Base-by-base conservation (phyloP, 2,113 vertebrate species). In the Ictalurus punctatus region DNA sequence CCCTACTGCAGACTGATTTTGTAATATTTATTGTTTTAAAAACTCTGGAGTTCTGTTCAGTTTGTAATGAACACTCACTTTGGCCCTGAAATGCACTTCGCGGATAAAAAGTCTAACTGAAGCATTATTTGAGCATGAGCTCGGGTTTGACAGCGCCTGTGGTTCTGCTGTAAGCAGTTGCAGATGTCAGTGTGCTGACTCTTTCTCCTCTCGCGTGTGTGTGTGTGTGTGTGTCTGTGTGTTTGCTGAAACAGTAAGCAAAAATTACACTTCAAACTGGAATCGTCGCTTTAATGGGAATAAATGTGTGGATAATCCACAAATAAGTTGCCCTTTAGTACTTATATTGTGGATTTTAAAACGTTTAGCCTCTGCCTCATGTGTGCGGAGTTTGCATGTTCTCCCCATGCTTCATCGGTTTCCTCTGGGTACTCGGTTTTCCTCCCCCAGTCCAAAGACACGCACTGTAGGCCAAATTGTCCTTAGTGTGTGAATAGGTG, bases 131-230 rank as follows among this genome's bases (percentile, higher is more conserved):
- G 69, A 76, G 67, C 14, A 54, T n/a, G 27, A 76, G 83, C 78
- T 85, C 0, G 44, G 81, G 83, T 88, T 81, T 87, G 52, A 84
- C 82, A 71, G 85, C 21, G 21, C 63, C 74, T 52, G 19, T 34
- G 17, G 44, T 81, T 85, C 59, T 78, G n/a, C 40, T 1, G 4
- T 84, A 80, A 65, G 56, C 87, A 61, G 9, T 61, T 74, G 56
- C 67, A 83, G 37, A 76, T 86, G 90, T 86, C 80, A 67, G 87
- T 44, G 86, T 89, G 73, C 71, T 79, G 63, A 83, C 52, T 89
- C 67, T 52, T 78, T 88, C 82, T 88, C 34, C 23, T 17, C 27
- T 54, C 76, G 63, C 5, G 80, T 25, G 16, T 63, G 23, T 25
- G 61, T 63, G 61, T 63, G 61, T 65, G 61, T n/a, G 65, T 67